Base-by-base conservation (phyloP, 2,113 vertebrate genomes). In the Steatornis caripensis region DNA sequence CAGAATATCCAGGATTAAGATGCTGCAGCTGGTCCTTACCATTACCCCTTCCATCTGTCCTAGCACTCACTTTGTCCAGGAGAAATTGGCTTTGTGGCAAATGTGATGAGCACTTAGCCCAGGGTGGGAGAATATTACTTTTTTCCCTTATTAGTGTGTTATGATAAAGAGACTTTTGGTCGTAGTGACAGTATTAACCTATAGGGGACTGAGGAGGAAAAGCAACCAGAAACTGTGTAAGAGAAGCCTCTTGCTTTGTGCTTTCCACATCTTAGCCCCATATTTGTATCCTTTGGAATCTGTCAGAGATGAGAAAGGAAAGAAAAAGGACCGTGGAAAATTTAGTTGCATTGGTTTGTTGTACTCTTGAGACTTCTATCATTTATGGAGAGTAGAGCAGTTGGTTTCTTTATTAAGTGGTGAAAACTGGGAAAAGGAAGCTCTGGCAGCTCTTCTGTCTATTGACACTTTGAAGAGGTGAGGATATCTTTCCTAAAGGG, bases 221-320 rank as follows among this genome's bases (percentile, higher is more conserved):
- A 93, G 13, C 23, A 65, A 58, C 17, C 6, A 79, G 16, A 65
- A 92, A 41, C 51, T 55, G 48, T 49, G 43, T 12, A 66, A 70
- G 22, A 49, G 49, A 90, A 92, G 23, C 41, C 45, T 69, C 34
- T 88, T 87, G 15, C 36, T 91, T 71, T 87, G 29, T 82, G 34
- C 62, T 71, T 79, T 7, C 10, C 15, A 3, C 4, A 0, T 61
- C 39, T 79, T 83, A 71, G 12, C 6, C 17, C 37, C 0, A 0
- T 69, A 5, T 65, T 88, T 60, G 4, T 58, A 36, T 74, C n/a
- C 32, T 69, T 84, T 76, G 49, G 12, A 77, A 72, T 60, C 43
- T 7, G 3, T n/a, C 26, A 27, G 84, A 53, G 34, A 69, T 61
- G 17, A 88, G 37, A 90, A 78, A 8, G 29, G 54, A 36, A 58